phyloP scores from a whole-genome alignment of 2,888 invertebrate genomes.

The Cataglyphis rosenhaueri region DNA sequence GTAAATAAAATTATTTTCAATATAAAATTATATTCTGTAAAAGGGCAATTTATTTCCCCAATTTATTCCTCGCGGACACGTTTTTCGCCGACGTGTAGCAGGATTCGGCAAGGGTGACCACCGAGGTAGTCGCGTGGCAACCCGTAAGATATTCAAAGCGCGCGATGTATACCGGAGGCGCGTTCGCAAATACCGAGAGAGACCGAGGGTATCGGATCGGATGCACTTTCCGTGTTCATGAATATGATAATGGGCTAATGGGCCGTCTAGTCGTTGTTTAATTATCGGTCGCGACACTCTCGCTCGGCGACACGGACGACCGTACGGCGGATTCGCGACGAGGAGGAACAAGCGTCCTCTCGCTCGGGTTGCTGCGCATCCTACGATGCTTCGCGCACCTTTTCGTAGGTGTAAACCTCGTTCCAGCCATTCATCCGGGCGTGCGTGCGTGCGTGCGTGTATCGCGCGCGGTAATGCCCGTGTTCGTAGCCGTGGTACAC shows the following conservation, averaged over 20 bases:
- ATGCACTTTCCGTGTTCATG: conserved; percentile 85
- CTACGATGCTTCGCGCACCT: conserved; percentile 41
- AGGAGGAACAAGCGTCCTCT: conserved; percentile 58
- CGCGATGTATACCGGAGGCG: conserved; percentile 31
- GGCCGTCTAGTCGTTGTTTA: conserved; percentile 84
- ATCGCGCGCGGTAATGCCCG: conserved; percentile 61
- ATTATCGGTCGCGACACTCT: conserved; percentile 79
- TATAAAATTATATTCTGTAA: neutral
- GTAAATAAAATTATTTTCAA: neutral
- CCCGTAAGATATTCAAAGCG: conserved; percentile 69
- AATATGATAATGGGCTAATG: conserved; percentile 85
- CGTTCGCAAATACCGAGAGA: conserved; percentile 59
- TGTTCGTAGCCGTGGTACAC: conserved; percentile 70
- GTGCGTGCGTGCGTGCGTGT: conserved; percentile 76
- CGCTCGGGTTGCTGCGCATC: conserved; percentile 34
- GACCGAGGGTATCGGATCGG: conserved; percentile 79
- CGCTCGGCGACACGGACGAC: conserved; percentile 71
- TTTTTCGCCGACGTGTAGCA: conserved; percentile 11
- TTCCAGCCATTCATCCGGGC: conserved; percentile 76
- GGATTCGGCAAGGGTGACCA: conserved; percentile 71
- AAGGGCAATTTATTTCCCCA: neutral
- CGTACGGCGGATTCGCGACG: conserved; percentile 65
- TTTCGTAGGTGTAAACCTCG: conserved; percentile 56
- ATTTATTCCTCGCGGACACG: neutral
- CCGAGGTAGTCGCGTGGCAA: conserved; percentile 81